Evolutionary conservation across 2,888 invertebrate genomes (phyloP).

Genomic region (Pilophorus perplexus): DNA sequence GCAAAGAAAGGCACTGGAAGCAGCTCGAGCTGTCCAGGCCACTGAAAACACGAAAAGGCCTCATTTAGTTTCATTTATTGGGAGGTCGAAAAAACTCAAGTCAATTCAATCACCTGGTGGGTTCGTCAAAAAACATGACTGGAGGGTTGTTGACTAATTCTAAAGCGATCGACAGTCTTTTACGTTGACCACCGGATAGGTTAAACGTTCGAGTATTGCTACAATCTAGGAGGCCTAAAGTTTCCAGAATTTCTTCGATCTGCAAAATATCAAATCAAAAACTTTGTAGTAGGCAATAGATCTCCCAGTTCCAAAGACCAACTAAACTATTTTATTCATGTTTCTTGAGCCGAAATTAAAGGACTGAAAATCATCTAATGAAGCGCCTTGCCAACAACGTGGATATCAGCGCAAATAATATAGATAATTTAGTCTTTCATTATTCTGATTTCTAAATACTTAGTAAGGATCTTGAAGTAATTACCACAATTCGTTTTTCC

Average conservation of each 20-base stretch:
- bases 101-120: slow-evolving; percentile 66
- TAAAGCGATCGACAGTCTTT: slow-evolving; percentile 70
- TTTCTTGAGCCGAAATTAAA: too few relatives aligned
- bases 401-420: too few relatives aligned
- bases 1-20: slow-evolving; percentile 84
- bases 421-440: too few relatives aligned
- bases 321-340: too few relatives aligned
- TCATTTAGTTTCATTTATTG: too few relatives aligned
- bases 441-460: too few relatives aligned
- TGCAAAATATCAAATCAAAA: slow-evolving; percentile 51
- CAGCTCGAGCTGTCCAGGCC: slow-evolving; percentile 93
- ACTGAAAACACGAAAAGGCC: slow-evolving; percentile 56
- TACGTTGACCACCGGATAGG: slow-evolving; percentile 75
- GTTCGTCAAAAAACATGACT: slow-evolving; percentile 77
- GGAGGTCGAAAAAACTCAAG: not conserved
- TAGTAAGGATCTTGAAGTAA: too few relatives aligned
- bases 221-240: slow-evolving; percentile 67
- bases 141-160: slow-evolving; percentile 81
- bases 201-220: slow-evolving; percentile 63
- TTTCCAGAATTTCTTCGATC: slow-evolving; percentile 72
- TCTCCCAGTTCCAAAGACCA: not conserved
- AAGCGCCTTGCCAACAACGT: too few relatives aligned
- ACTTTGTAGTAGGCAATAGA: not conserved
- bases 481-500: slow-evolving; percentile 48
- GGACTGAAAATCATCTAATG: too few relatives aligned